These are phyloP conservation scores for Latrodectus elegans DNA, from an alignment of 2,888 invertebrate species.

Conservation along the genomic window DNA sequence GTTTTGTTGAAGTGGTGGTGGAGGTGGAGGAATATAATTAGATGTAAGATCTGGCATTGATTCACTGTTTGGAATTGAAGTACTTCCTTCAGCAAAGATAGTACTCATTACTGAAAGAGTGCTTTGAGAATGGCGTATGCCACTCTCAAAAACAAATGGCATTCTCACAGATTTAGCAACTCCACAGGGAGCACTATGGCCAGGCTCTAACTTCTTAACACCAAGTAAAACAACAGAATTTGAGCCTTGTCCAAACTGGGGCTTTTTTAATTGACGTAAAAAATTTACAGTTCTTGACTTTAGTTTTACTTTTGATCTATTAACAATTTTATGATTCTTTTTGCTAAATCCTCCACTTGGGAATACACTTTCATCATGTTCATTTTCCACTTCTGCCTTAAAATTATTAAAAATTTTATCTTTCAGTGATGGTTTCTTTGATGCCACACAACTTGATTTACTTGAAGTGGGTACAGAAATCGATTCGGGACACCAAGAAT, in stretches of 20 bases:
- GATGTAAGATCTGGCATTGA: constrained; percentile 74
- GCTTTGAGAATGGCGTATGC: constrained; percentile 73
- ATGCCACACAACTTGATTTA: constrained; percentile 39
- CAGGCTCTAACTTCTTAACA: constrained; percentile 68
- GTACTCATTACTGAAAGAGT: constrained; percentile 74
- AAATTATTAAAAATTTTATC: constrained; percentile 65
- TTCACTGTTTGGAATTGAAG: constrained; percentile 73
- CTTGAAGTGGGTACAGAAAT: constrained; percentile 36
- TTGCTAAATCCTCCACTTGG: constrained; percentile 53
- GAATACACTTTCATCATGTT: constrained; percentile 57
- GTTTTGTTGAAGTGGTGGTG: constrained; percentile 51
- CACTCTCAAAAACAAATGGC: constrained; percentile 58
- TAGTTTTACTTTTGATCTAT: constrained; percentile 67
- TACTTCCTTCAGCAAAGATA: constrained; percentile 39
- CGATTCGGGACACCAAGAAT: constrained; percentile 67
- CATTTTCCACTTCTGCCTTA: constrained; percentile 63
- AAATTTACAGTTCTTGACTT: constrained; percentile 68
- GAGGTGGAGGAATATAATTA: constrained; percentile 70
- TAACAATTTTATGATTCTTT: constrained; percentile 61
- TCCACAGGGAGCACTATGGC: constrained; percentile 44
- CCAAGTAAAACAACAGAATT: constrained; percentile 65
- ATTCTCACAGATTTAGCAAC: constrained; percentile 45
- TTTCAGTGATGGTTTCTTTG: constrained; percentile 59
- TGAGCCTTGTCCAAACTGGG: constrained; percentile 45
- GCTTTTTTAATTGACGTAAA: constrained; percentile 68